Evolutionary conservation across 2,888 invertebrate species (phyloP), one percentile per base, ranked within the genome.

Genomic region (Tenthredo scrophulariae): DNA sequence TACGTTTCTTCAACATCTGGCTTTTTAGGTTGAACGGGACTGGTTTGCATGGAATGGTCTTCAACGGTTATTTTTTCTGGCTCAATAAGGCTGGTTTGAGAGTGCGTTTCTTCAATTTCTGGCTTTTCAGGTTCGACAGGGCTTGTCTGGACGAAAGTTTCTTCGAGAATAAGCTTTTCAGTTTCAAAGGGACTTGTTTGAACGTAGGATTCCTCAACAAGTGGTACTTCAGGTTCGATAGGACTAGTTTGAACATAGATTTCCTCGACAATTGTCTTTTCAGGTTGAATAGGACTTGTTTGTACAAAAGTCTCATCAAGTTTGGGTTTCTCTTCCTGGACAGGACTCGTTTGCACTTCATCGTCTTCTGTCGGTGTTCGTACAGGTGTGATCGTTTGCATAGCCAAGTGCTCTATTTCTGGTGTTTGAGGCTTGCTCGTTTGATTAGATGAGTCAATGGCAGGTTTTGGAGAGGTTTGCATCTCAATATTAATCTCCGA

Each of bases 401-500:
- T 92, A 3, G 93, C 94, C 29, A 91, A 93, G 13, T 93, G 90
- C 62, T 95, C 95, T 87, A 94, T 94, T 46, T 94, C 94, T 50
- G 94, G 94, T 84, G 85, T 72, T 43, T 88, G 84, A 26, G 86
- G 86, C 0, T 85, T 84, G 3, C 87, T 65, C 0, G 91, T 92
- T 86, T 92, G 92, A 6, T 87, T 85, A 40, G 87, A 89, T 77
- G 94, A 94, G 82, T 95, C 95, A 54, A 94, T 93, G 13, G 94
- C 93, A 22, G 94, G 92, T 87, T 95, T 94, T 2, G 96, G 95
- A 40, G 95, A 95, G 18, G 96, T 96, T 93, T 96, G 94, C 84
- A 95, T 94, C 62, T 94, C 93, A 37, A 90, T 90, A 85, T 94
- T 92, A 4, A 89, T 87, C 89, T 95, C 95, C 84, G 92, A 94